Evolutionary conservation across 2,113 vertebrate genomes (phyloP).

Genomic region (Sylvia atricapilla): DNA sequence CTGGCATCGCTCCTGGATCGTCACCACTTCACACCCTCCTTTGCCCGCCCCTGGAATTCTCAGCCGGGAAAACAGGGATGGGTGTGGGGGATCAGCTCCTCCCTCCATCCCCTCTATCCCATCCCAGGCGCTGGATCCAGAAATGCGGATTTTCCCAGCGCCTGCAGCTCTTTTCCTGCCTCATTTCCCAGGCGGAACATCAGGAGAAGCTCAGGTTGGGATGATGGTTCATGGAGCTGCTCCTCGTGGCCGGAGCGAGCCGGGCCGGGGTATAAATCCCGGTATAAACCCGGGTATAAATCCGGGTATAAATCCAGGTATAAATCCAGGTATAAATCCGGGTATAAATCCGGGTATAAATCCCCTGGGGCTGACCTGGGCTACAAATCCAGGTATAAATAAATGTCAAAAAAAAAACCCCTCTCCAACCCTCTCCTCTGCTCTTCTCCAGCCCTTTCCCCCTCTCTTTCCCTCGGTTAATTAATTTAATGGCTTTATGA

Average conservation of each 20-base stretch:
- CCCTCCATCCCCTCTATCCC: not conserved
- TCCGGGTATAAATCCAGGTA: not conserved
- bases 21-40: not conserved
- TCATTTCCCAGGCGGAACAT: accelerated
- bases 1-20: not conserved
- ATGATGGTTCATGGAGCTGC: not conserved
- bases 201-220: accelerated
- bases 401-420: not conserved
- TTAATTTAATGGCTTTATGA: conserved; percentile 69
- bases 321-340: not conserved
- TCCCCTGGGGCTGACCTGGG: too few species aligned
- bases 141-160: not conserved
- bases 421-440: not conserved
- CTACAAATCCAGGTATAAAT: not conserved
- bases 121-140: accelerated
- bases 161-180: not conserved
- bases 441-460: not conserved
- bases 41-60: not conserved
- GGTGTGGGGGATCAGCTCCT: not conserved
- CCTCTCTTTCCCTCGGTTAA: conserved; percentile 44
- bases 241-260: accelerated
- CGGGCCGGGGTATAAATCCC: not conserved
- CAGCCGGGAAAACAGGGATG: accelerated
- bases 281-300: not conserved
- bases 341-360: not conserved